Evolutionary conservation across 2,113 vertebrate genomes (phyloP).

Genomic region (Colossoma macropomum): DNA sequence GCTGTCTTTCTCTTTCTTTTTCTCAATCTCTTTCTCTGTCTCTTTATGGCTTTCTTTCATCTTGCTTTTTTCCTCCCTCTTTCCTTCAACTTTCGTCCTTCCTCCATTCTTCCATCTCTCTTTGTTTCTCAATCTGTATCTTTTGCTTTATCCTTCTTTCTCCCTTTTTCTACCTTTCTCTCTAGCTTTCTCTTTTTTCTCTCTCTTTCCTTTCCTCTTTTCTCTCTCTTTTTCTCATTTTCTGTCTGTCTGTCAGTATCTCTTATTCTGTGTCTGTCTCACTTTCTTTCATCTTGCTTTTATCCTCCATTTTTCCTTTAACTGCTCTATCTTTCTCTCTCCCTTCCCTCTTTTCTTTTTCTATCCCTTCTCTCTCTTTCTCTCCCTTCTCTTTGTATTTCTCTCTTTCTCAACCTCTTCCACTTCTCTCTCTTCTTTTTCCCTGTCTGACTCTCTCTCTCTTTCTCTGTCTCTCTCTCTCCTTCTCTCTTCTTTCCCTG

Average conservation of each 20-base stretch:
- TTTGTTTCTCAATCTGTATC: neutral
- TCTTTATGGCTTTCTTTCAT: neutral
- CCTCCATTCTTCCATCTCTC: neutral
- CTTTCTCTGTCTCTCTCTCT: neutral
- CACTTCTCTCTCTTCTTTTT: neutral
- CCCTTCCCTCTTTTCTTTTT: no score
- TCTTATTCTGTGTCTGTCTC: conserved; percentile 6
- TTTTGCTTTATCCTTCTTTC: neutral
- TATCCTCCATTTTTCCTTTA: neutral
- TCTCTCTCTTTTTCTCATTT: neutral
- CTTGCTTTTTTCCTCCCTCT: neutral
- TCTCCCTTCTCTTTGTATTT: neutral
- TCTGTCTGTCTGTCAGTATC: neutral
- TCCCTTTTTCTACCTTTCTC: neutral
- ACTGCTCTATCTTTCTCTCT: conserved; percentile 39
- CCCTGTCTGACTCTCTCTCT: neutral
- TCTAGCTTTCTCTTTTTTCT: neutral
- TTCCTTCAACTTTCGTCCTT: conserved; percentile 14
- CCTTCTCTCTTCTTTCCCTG: neutral
- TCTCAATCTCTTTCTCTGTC: neutral
- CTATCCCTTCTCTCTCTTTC: neutral
- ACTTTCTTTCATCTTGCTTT: conserved; percentile 17
- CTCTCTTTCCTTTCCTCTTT: no score
- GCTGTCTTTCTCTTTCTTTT: neutral
- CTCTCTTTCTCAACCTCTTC: neutral